Conservation (phyloP, 2,797 vertebrate species). For the Chaetodon trifasciatus region DNA sequence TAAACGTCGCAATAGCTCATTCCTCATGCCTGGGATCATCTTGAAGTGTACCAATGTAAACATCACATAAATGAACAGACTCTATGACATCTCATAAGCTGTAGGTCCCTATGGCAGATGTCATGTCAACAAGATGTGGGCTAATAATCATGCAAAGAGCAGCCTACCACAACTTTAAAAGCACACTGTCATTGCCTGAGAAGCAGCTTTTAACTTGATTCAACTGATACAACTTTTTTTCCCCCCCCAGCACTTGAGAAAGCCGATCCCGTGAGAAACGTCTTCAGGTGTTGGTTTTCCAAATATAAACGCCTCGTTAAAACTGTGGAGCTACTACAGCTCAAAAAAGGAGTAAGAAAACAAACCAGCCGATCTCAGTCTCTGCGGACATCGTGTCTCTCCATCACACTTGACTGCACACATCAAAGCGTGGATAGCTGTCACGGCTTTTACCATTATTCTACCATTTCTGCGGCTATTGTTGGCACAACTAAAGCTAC, state of each 20-base stretch:
- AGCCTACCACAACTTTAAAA: not conserved
- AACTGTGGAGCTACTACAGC: not conserved
- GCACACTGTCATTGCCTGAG: not conserved
- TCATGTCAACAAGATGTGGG: conserved; percentile 16
- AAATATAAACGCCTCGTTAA: conserved; percentile 28
- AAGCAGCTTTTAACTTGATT: conserved; percentile 12
- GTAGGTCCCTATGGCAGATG: conserved; percentile 8
- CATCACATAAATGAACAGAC: conserved; percentile 12
- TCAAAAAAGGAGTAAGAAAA: not conserved
- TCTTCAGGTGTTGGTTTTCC: conserved; percentile 56
- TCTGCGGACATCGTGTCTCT: conserved; percentile 36
- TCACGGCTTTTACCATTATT: conserved; percentile 64
- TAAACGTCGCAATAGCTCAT: not conserved
- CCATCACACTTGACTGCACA: conserved; percentile 69
- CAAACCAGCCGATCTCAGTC: not conserved
- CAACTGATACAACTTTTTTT: conserved; percentile 26
- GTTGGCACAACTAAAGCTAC: conserved; percentile 36
- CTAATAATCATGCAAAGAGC: conserved; percentile 10
- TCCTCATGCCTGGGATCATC: not conserved
- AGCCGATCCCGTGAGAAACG: conserved; percentile 54
- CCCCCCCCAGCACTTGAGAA: conserved; percentile 1
- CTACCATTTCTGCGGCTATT: conserved; percentile 37
- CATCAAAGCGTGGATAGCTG: conserved; percentile 62
- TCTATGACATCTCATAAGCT: conserved; percentile 13
- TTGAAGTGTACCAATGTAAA: conserved; percentile 10